phyloP scores from a whole-genome alignment of 1,140 invertebrate genomes.

The Pararge aegeria region DNA sequence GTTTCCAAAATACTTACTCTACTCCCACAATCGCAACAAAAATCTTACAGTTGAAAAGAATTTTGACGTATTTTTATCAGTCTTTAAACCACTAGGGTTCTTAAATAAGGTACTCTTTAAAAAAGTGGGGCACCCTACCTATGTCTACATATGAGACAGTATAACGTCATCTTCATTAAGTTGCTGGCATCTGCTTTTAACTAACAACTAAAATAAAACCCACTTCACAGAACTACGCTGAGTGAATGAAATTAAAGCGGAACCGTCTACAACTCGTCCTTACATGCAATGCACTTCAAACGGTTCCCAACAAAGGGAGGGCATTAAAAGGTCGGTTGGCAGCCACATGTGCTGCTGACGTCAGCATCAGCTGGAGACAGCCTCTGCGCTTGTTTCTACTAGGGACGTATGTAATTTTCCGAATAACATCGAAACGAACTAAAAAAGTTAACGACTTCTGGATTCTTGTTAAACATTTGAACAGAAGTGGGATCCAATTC shows the following conservation, averaged over 20 bases:
- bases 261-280: slow-evolving; percentile 5
- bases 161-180: too few relatives aligned
- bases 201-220: background rate
- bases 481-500: too few relatives aligned
- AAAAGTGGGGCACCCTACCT: too few relatives aligned
- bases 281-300: slow-evolving; percentile 34
- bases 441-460: background rate
- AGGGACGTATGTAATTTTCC: background rate
- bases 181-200: too few relatives aligned
- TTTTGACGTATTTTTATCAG: too few relatives aligned
- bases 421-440: background rate
- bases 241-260: slow-evolving; percentile 13
- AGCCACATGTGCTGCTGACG: slow-evolving; percentile 57
- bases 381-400: slow-evolving; percentile 5
- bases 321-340: slow-evolving; percentile 35
- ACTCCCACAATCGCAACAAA: too few relatives aligned
- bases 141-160: too few relatives aligned
- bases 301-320: slow-evolving; percentile 35
- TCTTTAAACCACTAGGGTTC: too few relatives aligned
- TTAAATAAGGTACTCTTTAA: too few relatives aligned
- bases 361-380: slow-evolving; percentile 47
- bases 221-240: background rate
- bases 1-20: too few relatives aligned
- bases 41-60: too few relatives aligned
- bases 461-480: too few relatives aligned